Evolutionary conservation across 2,888 invertebrate species (phyloP).

Genomic region (Heliconius ismenius): DNA sequence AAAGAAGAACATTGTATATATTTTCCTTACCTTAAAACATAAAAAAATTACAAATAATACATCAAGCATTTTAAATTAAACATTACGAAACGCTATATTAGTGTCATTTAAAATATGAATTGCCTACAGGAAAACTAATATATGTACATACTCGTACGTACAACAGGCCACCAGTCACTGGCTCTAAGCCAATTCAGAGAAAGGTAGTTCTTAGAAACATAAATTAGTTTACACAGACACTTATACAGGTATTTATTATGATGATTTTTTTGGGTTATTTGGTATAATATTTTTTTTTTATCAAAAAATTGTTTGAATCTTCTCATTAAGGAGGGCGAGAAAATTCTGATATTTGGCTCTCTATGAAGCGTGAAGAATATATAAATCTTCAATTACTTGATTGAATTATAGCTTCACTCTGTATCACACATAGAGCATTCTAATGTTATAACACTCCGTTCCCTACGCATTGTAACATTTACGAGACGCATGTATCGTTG

Average conservation of each 20-base stretch:
- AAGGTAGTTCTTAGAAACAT: constrained; percentile 36
- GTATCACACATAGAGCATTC: not conserved
- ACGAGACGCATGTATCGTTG: not conserved
- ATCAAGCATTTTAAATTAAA: too few relatives aligned
- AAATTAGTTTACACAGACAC: constrained; percentile 31
- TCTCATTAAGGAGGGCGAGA: not conserved
- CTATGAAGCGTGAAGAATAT: not conserved
- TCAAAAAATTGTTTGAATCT: not conserved
- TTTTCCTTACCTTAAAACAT: too few relatives aligned
- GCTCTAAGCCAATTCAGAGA: constrained; percentile 13
- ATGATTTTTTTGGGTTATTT: not conserved
- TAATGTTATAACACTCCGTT: not conserved
- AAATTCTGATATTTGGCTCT: not conserved
- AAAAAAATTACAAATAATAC: too few relatives aligned
- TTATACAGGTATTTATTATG: constrained; percentile 22
- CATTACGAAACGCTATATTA: not conserved
- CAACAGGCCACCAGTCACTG: constrained; percentile 6
- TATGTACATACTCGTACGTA: constrained; percentile 1
- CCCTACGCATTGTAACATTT: not conserved
- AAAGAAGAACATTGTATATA: too few relatives aligned
- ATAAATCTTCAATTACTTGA: not conserved
- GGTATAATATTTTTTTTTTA: not conserved
- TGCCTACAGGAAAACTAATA: constrained; percentile 12
- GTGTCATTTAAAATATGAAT: not conserved
- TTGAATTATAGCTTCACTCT: not conserved